phyloP scores from a whole-genome alignment of 2,797 vertebrate species.

The Halcyon leucocephala region DNA sequence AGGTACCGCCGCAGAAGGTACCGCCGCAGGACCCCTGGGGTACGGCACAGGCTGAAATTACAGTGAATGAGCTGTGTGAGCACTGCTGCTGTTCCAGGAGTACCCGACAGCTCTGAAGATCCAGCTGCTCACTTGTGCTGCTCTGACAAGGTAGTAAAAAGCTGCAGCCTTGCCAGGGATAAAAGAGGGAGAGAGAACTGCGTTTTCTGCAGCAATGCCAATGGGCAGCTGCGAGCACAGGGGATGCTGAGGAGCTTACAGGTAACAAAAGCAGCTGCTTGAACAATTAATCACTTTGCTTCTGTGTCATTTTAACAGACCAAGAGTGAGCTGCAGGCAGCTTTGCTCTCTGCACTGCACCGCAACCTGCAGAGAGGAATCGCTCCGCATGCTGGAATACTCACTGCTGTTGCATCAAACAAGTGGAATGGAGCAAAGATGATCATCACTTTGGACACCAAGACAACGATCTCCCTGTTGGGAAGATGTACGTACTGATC shows the following conservation, averaged over 20 bases:
- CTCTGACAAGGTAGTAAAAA: neutral
- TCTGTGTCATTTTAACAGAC: neutral
- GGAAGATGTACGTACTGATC: neutral
- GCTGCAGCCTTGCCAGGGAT: neutral
- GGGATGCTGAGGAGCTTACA: neutral
- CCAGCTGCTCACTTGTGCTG: neutral
- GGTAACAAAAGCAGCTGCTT: neutral
- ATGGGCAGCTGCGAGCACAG: neutral
- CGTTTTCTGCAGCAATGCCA: neutral
- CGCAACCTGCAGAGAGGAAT: neutral
- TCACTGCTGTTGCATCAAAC: conserved; percentile 78
- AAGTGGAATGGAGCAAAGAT: conserved; percentile 74
- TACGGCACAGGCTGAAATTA: neutral
- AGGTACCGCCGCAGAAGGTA: neutral
- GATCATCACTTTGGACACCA: conserved; percentile 78
- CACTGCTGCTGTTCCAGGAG: neutral
- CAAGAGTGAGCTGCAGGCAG: neutral
- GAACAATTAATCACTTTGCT: neutral
- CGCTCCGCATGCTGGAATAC: neutral
- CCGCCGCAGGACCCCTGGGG: neutral
- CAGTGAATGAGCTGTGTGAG: neutral
- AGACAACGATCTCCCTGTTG: conserved; percentile 65
- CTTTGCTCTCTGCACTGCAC: neutral
- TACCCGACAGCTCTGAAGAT: neutral
- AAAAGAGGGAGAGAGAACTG: neutral